Percentiles rank a stretch among this genome's conserved stretches.
phyloP scores from a whole-genome alignment of 2,888 invertebrate genomes.

The Leptopilina myrica region DNA sequence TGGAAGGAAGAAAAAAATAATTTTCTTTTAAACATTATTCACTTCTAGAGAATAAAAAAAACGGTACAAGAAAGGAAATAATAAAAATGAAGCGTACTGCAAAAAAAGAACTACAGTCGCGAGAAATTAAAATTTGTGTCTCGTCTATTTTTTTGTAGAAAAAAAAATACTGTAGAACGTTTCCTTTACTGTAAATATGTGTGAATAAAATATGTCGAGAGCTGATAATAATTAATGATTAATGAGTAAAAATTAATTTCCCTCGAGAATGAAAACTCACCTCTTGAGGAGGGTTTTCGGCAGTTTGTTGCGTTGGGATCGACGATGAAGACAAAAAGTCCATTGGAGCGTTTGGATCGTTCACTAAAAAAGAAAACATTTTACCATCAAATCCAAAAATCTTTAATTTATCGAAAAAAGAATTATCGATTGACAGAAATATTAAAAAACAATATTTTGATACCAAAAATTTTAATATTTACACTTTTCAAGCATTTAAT shows the following conservation, averaged over 20 bases:
- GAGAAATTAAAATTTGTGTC: slow-evolving; percentile 49
- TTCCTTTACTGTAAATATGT: neutral
- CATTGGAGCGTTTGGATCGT: slow-evolving; percentile 79
- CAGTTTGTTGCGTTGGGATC: slow-evolving; percentile 59
- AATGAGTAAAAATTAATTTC: slow-evolving; percentile 41
- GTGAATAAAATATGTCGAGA: slow-evolving; percentile 30
- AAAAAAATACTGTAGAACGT: neutral
- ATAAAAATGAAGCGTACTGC: slow-evolving; percentile 60
- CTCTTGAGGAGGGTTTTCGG: slow-evolving; percentile 68
- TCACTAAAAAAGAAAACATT: slow-evolving; percentile 65
- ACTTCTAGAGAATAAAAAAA: slow-evolving; percentile 42
- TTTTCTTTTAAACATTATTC: slow-evolving; percentile 57
- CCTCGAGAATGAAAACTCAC: slow-evolving; percentile 64
- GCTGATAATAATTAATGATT: neutral
- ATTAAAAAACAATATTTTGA: too few species aligned
- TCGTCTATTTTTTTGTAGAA: neutral
- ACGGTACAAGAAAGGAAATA: slow-evolving; percentile 47
- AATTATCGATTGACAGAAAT: too few species aligned
- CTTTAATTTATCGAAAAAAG: too few species aligned
- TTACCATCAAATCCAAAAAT: too few species aligned
- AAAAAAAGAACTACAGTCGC: slow-evolving; percentile 62
- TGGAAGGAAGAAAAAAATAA: slow-evolving; percentile 47
- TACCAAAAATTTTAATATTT: too few species aligned
- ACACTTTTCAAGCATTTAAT: too few species aligned
- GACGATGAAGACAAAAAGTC: slow-evolving; percentile 78